Evolutionary conservation across 2,113 vertebrate genomes (phyloP), one percentile per base, ranked within the genome.

Genomic region (Arizona elegans): DNA sequence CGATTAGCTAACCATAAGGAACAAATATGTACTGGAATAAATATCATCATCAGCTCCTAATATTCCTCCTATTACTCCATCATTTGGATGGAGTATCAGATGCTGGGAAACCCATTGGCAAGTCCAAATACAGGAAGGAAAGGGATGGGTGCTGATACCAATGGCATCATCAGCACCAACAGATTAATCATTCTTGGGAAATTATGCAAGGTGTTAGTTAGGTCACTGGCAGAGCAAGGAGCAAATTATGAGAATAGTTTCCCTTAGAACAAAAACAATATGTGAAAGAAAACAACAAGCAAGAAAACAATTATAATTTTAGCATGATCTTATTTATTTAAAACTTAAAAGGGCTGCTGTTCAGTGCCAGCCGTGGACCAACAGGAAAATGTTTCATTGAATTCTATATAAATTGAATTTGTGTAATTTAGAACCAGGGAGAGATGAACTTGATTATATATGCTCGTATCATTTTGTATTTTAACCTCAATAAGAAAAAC

Each of bases 111-210:
- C 70, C 75, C 55, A 86, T 65, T 86, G 92, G 92, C 55, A 90
- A 55, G 92, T 93, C 92, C 90, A 56, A 93, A 86, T 50, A 93
- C 62, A 92, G 91, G 91, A 92, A 92, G 87, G 92, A 93, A 90
- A 90, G 75, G 89, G 70, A 93, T 62, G 88, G 91, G 88, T 90
- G 88, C 88, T 86, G 52, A 50, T 93, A 62, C 75, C 75, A 93
- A 26, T 65, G 75, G 59, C 88, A 86, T 86, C 55, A 93, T 93
- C 88, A 93, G 50, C 38, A 86, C 47, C 38, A 86, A 65, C 88
- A 86, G 81, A 86, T 62, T 86, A 52, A 90, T 86, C 88, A 90
- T 86, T 93, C 55, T 93, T 90, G 70, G 88, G 75, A 86, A 85
- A 47, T 59, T 86, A 90, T 93, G 21, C 86, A 81, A 53, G 55